Evolutionary conservation across 2,113 vertebrate species (phyloP).

Genomic region (Stictonetta naevosa): DNA sequence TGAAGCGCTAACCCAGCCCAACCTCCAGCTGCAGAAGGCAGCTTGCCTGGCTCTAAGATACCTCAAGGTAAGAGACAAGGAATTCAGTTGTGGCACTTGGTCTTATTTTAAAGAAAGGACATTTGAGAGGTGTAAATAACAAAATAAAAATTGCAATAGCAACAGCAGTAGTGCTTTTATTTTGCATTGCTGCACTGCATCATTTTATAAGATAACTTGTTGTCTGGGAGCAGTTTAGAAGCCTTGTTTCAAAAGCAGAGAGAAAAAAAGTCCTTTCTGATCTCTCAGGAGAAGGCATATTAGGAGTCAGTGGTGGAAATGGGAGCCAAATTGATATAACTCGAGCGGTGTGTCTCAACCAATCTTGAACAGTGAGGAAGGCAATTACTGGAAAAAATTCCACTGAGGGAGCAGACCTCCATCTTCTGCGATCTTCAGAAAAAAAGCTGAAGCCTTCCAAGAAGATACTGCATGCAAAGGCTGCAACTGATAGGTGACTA

Average conservation of each 20-base stretch:
- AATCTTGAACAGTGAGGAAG: not conserved
- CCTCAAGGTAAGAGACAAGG: constrained; percentile 83
- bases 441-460: not conserved
- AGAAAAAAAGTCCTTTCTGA: not conserved
- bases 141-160: not conserved
- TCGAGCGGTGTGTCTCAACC: not conserved
- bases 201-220: no score
- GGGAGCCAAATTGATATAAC: not conserved
- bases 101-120: not conserved
- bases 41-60: constrained; percentile 90
- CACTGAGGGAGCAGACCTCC: not conserved
- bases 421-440: not conserved
- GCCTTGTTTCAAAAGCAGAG: no score
- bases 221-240: no score
- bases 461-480: not conserved
- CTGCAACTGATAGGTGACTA: not conserved
- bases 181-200: no score
- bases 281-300: not conserved
- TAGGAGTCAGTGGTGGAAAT: not conserved
- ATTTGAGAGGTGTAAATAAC: not conserved
- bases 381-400: not conserved
- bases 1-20: constrained; percentile 87
- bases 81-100: not conserved
- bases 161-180: not conserved
- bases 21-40: constrained; percentile 85